Evolutionary conservation across 2,797 vertebrate genomes (phyloP), one percentile per base, ranked within the genome.

Genomic region (Hypotaenidia okinawae): DNA sequence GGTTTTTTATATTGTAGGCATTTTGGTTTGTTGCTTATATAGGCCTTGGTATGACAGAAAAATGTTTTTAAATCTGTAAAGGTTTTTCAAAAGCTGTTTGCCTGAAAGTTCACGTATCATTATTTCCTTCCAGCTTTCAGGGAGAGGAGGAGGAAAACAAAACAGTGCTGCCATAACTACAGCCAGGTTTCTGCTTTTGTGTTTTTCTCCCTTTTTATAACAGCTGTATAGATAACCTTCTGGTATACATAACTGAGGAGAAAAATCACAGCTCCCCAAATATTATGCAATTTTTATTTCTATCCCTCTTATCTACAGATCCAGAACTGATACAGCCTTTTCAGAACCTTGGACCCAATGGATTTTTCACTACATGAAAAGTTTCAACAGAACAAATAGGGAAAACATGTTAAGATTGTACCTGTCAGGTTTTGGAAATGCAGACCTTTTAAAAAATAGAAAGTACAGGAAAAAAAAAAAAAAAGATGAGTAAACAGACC

Each of bases 211-310:
- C 43, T 74, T 55, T n/a, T n/a, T 45, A 2, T 39, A 33, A 19
- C 14, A 63, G 22, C 49, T 76, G 28, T 64, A 81, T 33, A 51
- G 37, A 21, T 54, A 90, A 72, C 12, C 9, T 76, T 30, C 24
- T 62, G 32, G 21, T 64, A 25, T 19, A 45, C 1, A 1, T n/a
- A 64, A 45, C 35, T 57, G 58, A 68, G 87, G 37, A 45, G 32
- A 55, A 80, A 79, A 76, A 55, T 39, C 30, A 25, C 62, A 82
- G 37, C 52, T 94, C 52, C 37, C 52, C 72, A 85, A 32, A 33
- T 79, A 24, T 79, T 49, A 49, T 6, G 54, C 78, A 87, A 30
- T 77, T 92, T 91, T 82, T 87, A 28, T 68, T 95, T 91, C 64
- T 8, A 54, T 28, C n/a, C 43, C 19, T 82, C 54, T 83, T 85